phyloP scores from a whole-genome alignment of 2,888 invertebrate genomes.

The Stegophylla sp. region DNA sequence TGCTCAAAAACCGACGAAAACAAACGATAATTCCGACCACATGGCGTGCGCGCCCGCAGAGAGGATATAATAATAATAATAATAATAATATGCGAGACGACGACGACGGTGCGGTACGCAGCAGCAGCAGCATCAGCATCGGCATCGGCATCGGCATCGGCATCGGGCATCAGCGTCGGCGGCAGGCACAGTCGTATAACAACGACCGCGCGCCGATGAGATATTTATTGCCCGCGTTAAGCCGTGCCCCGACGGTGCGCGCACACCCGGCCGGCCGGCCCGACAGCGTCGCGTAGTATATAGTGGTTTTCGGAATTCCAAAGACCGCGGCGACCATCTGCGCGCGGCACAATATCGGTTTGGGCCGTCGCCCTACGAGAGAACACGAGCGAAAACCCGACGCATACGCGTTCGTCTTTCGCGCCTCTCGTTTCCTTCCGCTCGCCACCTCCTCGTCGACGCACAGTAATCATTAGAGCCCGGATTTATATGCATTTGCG shows the following conservation, averaged over 20 bases:
- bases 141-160: neutral
- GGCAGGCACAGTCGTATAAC: neutral
- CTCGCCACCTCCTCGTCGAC: neutral
- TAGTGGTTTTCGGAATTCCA: slow-evolving; percentile 35
- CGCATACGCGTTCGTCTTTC: neutral
- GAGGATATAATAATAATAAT: neutral
- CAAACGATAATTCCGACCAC: slow-evolving; percentile 59
- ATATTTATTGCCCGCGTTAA: slow-evolving; percentile 47
- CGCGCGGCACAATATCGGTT: neutral
- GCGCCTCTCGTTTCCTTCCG: neutral
- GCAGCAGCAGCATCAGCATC: neutral
- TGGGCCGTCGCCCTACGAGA: neutral
- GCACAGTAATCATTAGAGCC: neutral
- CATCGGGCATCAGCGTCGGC: neutral
- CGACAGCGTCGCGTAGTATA: neutral
- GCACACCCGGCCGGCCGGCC: slow-evolving; percentile 7
- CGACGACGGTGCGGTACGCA: slow-evolving; percentile 25
- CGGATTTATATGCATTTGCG: neutral
- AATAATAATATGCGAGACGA: neutral
- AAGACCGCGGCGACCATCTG: slow-evolving; percentile 46
- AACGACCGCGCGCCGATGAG: slow-evolving; percentile 50
- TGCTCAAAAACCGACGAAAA: slow-evolving; percentile 4
- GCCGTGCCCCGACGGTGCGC: slow-evolving; percentile 19
- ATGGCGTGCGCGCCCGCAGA: slow-evolving; percentile 22
- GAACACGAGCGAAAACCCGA: too few relatives aligned